Evolutionary conservation across 2,113 vertebrate species (phyloP).

Genomic region (Himantopus leucocephalus): DNA sequence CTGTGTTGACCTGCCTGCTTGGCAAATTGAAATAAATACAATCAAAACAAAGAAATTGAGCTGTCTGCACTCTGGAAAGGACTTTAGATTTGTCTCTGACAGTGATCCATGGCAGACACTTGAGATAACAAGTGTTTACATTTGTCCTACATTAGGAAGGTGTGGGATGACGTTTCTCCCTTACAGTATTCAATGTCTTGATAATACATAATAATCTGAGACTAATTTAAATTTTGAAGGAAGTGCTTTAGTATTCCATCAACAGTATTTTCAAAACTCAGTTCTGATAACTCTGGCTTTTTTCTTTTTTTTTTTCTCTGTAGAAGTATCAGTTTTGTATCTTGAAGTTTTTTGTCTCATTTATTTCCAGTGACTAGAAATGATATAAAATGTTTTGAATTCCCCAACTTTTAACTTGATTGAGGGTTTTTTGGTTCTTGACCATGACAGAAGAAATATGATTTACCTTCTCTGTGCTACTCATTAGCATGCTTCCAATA

Average conservation of each 20-base stretch:
- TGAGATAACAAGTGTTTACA: background rate
- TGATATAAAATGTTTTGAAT: background rate
- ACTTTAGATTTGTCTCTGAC: background rate
- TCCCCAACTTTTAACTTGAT: background rate
- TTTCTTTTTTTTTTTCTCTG: background rate
- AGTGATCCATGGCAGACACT: background rate
- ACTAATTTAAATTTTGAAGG: background rate
- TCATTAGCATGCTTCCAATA: background rate
- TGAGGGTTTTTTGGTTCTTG: background rate
- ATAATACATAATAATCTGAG: background rate
- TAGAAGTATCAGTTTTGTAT: background rate
- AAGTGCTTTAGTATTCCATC: background rate
- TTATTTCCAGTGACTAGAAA: background rate
- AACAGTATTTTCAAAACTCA: background rate
- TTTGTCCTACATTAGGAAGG: slow-evolving; percentile 16
- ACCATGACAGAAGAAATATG: background rate
- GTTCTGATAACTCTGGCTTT: background rate
- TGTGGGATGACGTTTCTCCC: background rate
- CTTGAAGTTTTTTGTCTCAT: background rate
- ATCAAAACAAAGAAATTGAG: background rate
- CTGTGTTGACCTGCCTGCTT: background rate
- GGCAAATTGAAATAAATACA: background rate
- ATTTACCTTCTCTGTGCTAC: background rate
- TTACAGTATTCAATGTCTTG: background rate
- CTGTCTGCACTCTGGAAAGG: background rate